Conservation (phyloP, 2,888 invertebrate species). For the Meta bourneti region DNA sequence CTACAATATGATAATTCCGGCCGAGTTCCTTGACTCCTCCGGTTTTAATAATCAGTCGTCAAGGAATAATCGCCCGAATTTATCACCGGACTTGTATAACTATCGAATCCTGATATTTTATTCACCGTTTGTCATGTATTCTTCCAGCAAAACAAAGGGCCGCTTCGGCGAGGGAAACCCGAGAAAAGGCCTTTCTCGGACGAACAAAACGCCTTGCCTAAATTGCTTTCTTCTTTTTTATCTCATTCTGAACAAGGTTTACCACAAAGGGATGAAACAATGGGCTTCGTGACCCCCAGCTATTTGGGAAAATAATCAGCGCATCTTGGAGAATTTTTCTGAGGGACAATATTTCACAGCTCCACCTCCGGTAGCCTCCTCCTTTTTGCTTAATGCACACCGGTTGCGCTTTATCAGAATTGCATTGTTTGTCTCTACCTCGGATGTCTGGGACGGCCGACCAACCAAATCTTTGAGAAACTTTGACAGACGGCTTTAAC, state of each 20-base stretch:
- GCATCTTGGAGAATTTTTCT: conserved; percentile 56
- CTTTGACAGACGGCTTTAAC: conserved; percentile 45
- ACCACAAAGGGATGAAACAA: conserved; percentile 56
- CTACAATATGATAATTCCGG: conserved; percentile 31
- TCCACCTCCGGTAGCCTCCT: conserved; percentile 15
- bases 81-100: conserved; percentile 43
- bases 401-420: conserved; percentile 62
- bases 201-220: conserved; percentile 24
- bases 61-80: conserved; percentile 41
- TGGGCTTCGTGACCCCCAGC: conserved; percentile 67
- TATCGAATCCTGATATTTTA: conserved; percentile 57
- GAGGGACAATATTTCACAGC: conserved; percentile 59
- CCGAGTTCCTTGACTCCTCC: conserved; percentile 65
- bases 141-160: conserved; percentile 59
- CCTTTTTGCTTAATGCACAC: conserved; percentile 7
- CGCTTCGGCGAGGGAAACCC: background rate
- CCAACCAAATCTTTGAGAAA: conserved; percentile 43
- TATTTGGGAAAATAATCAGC: conserved; percentile 73
- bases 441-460: conserved; percentile 2
- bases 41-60: conserved; percentile 40
- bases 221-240: conserved; percentile 34
- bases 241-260: conserved; percentile 49
- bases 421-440: conserved; percentile 56
- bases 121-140: conserved; percentile 30
- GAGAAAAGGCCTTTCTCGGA: conserved; percentile 57